phyloP scores from a whole-genome alignment of 2,797 vertebrate species.

The Mormyrus hasselquistii region DNA sequence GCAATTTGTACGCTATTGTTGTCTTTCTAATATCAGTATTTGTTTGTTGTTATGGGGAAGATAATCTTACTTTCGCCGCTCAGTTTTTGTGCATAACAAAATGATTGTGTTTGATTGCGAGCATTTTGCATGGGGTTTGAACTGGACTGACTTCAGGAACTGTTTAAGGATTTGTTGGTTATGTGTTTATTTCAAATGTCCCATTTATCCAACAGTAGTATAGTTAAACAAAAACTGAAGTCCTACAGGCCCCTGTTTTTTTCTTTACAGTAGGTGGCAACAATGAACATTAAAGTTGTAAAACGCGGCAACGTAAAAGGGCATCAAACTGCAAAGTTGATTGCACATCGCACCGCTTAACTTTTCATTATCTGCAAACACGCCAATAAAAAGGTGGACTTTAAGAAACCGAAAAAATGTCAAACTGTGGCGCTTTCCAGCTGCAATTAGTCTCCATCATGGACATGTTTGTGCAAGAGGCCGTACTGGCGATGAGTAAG shows the following conservation, averaged over 20 bases:
- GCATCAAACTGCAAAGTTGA: neutral
- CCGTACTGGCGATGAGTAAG: slow-evolving; percentile 54
- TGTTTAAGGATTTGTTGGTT: neutral
- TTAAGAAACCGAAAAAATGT: slow-evolving; percentile 40
- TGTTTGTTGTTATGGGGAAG: neutral
- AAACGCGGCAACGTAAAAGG: neutral
- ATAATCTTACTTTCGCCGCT: neutral
- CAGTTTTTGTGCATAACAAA: neutral
- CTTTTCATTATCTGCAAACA: neutral
- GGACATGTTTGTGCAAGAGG: slow-evolving; percentile 57
- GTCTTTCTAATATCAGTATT: neutral
- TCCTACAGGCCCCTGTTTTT: neutral
- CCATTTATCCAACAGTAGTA: neutral
- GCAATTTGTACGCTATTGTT: neutral
- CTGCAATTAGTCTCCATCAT: slow-evolving; percentile 56
- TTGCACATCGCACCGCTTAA: neutral
- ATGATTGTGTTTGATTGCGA: neutral
- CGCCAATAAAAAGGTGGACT: neutral
- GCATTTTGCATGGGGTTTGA: neutral
- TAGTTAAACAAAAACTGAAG: neutral
- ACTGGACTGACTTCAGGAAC: neutral
- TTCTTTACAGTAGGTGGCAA: neutral
- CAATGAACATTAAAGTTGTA: neutral
- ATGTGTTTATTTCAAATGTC: neutral
- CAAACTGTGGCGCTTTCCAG: slow-evolving; percentile 39